These are phyloP conservation scores for Phylloscopus collybita DNA, from an alignment of 2,797 vertebrate genomes.

Conservation along the genomic window DNA sequence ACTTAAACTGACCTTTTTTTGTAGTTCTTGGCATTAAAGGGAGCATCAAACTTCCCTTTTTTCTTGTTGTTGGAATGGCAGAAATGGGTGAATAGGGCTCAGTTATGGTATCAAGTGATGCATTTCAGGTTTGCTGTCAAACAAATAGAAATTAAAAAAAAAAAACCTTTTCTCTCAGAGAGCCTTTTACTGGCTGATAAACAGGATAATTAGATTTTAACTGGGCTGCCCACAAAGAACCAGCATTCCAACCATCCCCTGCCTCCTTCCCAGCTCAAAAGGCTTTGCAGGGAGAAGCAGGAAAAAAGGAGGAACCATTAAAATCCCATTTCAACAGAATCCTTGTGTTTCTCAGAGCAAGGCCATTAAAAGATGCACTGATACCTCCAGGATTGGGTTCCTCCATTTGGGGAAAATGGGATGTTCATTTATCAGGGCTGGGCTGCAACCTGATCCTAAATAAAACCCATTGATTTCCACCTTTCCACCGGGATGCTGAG, in stretches of 20 bases:
- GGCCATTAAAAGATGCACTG: background rate
- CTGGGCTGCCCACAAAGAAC: conserved; percentile 15
- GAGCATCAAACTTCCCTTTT: background rate
- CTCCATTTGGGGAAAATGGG: background rate
- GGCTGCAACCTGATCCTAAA: background rate
- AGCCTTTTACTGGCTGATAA: conserved; percentile 7
- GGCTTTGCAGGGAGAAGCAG: background rate
- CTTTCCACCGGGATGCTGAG: fast-evolving
- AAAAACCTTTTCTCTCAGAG: background rate
- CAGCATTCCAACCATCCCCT: background rate
- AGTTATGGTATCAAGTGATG: background rate
- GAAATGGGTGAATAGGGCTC: background rate
- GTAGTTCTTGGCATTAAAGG: background rate
- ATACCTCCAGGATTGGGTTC: background rate
- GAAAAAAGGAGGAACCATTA: background rate
- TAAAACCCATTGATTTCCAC: fast-evolving
- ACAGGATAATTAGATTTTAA: conserved; percentile 24
- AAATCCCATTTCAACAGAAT: conserved; percentile 24
- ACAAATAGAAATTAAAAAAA: background rate
- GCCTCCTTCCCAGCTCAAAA: background rate
- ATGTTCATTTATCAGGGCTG: background rate
- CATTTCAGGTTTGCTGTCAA: background rate
- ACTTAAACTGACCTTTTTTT: background rate
- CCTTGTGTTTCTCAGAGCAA: background rate
- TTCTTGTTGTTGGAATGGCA: background rate